Evolutionary conservation across 2,888 invertebrate species (phyloP), one percentile per base, ranked within the genome.

Genomic region (Brenthis daphne): DNA sequence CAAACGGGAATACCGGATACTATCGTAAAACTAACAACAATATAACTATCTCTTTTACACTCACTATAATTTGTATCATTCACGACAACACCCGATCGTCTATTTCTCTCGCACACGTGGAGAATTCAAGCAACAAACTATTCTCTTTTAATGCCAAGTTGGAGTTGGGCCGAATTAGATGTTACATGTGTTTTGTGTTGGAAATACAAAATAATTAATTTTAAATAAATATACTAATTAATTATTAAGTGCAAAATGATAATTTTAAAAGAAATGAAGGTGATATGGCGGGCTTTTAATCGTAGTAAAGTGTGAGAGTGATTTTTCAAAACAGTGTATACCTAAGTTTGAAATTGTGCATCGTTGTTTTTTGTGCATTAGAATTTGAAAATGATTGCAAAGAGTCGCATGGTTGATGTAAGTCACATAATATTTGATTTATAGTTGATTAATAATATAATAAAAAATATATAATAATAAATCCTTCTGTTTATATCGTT

Each of bases 1-100:
- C 81, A 78, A 87, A 88, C 88, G 85, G 88, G 88, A 88, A 90
- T 89, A 87, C 90, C 90, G 88, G 90, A 90, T 87, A 86, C 83
- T 73, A 77, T 73, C 76, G 76, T 70, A 74, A 77, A 77, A 74
- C 67, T 64, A 65, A 76, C 75, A 76, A 77, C 83, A 79, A 77
- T 80, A 81, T 77, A 79, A 24, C 72, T 73, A 67, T 88, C 88
- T 79, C 84, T 73, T 76, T 90, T 80, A 51, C 70, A 70, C 77
- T 57, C 72, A 72, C 68, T 64, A 68, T 48, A 58, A 70, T 24
- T 50, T 60, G 61, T 67, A 64, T 72, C 60, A 66, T 64, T 67
- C 60, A 69, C 63, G 72, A 67, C 74, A 77, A 77, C 78, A 77
- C 79, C 75, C 57, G 67, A 73, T 76, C 73, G 56, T 82, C 84